Conservation (phyloP, 1,140 invertebrate genomes). For the Dolichoris vasculosae region DNA sequence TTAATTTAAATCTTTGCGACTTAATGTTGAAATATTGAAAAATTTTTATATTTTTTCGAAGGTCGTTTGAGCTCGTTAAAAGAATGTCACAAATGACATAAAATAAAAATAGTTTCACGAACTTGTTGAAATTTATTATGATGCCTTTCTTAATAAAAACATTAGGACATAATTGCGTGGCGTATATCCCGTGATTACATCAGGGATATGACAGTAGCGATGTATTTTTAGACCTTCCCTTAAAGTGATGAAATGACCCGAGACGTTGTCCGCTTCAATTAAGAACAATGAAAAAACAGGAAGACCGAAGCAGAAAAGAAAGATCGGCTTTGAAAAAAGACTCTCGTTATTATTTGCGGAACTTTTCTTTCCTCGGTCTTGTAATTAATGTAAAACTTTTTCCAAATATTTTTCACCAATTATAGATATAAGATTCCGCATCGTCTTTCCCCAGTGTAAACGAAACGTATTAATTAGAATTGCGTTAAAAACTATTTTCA, state of each 20-base stretch:
- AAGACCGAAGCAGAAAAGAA: neutral
- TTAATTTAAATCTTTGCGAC: neutral
- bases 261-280: slow-evolving; percentile 14
- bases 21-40: neutral
- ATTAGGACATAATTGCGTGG: neutral
- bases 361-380: neutral
- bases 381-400: neutral
- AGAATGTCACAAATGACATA: neutral
- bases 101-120: neutral
- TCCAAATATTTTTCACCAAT: too few relatives aligned
- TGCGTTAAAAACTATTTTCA: neutral
- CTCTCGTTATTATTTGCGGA: neutral
- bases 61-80: neutral
- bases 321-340: neutral
- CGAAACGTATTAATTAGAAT: too few relatives aligned
- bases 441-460: too few relatives aligned
- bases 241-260: neutral
- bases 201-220: neutral
- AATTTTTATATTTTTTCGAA: neutral
- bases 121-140: neutral
- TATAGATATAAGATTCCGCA: too few relatives aligned
- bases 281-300: slow-evolving; percentile 10
- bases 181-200: neutral
- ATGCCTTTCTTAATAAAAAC: neutral
- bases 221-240: slow-evolving; percentile 11